A percentile compares a stretch with the other conserved stretches of the same genome.
phyloP scores from a whole-genome alignment of 1,140 invertebrate genomes.

The Fopius arisanus region DNA sequence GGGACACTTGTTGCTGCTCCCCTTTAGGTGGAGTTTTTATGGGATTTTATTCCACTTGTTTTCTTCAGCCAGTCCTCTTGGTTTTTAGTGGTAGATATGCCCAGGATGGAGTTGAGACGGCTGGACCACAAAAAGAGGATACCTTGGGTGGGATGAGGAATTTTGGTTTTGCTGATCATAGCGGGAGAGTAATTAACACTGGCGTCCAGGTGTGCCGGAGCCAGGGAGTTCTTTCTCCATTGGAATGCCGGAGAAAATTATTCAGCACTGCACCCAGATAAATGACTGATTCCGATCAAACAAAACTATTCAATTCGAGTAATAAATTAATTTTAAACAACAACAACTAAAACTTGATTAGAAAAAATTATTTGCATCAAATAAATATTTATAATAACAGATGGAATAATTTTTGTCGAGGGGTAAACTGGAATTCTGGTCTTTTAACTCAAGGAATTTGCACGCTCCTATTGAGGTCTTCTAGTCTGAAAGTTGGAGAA shows the following conservation, averaged over 20 bases:
- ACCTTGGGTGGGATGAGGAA: not conserved
- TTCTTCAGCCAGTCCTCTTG: not conserved
- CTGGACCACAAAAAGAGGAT: not conserved
- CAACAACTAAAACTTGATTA: too few relatives aligned
- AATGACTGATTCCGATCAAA: too few relatives aligned
- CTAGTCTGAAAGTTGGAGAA: too few relatives aligned
- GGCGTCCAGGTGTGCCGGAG: constrained; percentile 2
- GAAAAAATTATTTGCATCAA: too few relatives aligned
- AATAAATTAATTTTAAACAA: too few relatives aligned
- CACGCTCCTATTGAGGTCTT: too few relatives aligned
- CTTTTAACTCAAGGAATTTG: too few relatives aligned
- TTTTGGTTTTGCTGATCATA: constrained; percentile 1
- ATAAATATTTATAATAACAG: too few relatives aligned
- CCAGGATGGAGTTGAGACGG: not conserved
- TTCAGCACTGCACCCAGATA: too few relatives aligned
- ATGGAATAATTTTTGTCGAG: too few relatives aligned
- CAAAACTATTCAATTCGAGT: too few relatives aligned
- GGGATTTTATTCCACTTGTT: constrained; percentile 22
- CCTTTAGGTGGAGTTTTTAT: constrained; percentile 33
- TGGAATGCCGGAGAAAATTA: not conserved
- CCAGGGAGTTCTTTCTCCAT: not conserved
- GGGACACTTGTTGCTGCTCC: constrained; percentile 50
- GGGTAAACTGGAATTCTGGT: too few relatives aligned
- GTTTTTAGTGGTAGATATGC: not conserved
- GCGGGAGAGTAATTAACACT: constrained; percentile 27